Conservation (phyloP, 2,888 invertebrate genomes). For the Oithona nana region DNA sequence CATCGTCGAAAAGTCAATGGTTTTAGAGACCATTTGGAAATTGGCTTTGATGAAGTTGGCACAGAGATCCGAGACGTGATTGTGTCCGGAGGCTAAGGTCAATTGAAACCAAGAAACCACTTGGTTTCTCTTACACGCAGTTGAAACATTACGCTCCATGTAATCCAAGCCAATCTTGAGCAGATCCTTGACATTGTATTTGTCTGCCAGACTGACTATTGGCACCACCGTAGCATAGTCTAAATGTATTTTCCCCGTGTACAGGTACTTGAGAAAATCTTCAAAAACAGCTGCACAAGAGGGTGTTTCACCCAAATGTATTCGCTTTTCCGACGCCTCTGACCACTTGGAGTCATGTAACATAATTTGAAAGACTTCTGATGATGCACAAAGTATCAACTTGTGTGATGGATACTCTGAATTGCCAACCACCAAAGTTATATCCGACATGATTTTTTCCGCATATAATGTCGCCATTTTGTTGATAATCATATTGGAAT, state of each 20-base stretch:
- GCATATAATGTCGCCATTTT: constrained; percentile 66
- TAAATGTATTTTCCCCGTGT: constrained; percentile 72
- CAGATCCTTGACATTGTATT: constrained; percentile 82
- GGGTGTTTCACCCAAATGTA: constrained; percentile 66
- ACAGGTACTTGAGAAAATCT: constrained; percentile 69
- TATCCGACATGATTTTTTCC: constrained; percentile 72
- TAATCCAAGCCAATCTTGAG: constrained; percentile 61
- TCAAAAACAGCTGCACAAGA: constrained; percentile 67
- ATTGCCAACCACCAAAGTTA: constrained; percentile 60
- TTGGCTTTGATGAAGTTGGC: constrained; percentile 54
- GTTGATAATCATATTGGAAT: constrained; percentile 55
- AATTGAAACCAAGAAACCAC: constrained; percentile 81
- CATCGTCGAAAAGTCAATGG: constrained; percentile 41
- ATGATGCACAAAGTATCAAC: constrained; percentile 74
- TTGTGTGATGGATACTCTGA: constrained; percentile 69
- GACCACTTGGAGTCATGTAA: constrained; percentile 74
- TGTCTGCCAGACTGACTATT: constrained; percentile 71
- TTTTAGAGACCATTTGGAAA: constrained; percentile 53
- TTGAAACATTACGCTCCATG: constrained; percentile 68
- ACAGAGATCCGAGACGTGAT: constrained; percentile 39
- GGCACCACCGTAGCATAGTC: constrained; percentile 67
- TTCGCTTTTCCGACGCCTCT: constrained; percentile 63
- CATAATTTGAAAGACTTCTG: constrained; percentile 70
- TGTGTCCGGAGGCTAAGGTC: constrained; percentile 59
- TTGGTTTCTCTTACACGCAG: constrained; percentile 58